Evolutionary conservation across 2,888 invertebrate species (phyloP).

Genomic region (Synanthedon vespiformis): DNA sequence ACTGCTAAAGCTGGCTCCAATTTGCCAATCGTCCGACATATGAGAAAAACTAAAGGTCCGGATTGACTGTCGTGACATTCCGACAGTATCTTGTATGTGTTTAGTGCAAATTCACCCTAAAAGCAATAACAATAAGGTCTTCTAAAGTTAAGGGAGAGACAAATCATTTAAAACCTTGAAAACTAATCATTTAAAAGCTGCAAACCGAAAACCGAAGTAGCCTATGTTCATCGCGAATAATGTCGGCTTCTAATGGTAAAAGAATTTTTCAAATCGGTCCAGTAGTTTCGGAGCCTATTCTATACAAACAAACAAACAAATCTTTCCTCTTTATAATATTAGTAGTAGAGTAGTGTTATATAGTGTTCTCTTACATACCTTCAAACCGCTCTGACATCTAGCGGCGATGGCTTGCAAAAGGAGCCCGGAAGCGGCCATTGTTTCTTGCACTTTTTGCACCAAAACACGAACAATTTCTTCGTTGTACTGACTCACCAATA

Average conservation of each 20-base stretch:
- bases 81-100: conserved; percentile 76
- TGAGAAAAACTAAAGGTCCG: conserved; percentile 78
- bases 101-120: conserved; percentile 77
- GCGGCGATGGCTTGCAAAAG: conserved; percentile 79
- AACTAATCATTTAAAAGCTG: no score
- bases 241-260: no score
- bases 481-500: conserved; percentile 73
- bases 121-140: conserved; percentile 18
- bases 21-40: conserved; percentile 76
- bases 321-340: no score
- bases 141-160: background rate
- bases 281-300: no score
- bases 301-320: no score
- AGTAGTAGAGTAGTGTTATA: no score
- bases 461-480: conserved; percentile 73
- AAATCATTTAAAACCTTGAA: no score
- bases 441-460: conserved; percentile 45
- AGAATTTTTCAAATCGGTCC: no score
- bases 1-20: conserved; percentile 64
- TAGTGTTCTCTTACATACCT: conserved; percentile 27
- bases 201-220: no score
- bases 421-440: conserved; percentile 76
- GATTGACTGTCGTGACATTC: conserved; percentile 78
- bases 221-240: no score
- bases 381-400: conserved; percentile 68